Evolutionary conservation across 2,797 vertebrate genomes (phyloP).

Genomic region (Lacerta bilineata): DNA sequence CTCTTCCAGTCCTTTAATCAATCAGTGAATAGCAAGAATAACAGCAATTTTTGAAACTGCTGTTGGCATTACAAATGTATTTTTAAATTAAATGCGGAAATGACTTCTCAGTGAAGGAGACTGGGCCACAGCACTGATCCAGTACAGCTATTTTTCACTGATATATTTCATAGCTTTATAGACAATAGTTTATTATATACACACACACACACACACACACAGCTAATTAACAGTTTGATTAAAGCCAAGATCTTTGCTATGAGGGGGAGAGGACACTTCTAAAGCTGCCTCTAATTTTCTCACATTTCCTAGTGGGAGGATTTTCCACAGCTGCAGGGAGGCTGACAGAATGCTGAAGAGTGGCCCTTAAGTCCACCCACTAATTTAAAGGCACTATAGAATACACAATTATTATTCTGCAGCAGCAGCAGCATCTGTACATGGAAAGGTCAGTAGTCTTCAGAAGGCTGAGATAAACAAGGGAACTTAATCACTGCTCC

Average conservation of each 20-base stretch:
- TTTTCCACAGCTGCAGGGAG: not conserved
- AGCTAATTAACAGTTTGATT: not conserved
- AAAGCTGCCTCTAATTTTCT: not conserved
- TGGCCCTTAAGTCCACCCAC: constrained; percentile 1
- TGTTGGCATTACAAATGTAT: not conserved
- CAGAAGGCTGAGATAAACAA: not conserved
- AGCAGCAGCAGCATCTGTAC: not conserved
- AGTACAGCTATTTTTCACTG: not conserved
- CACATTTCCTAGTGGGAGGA: not conserved
- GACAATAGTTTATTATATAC: not conserved
- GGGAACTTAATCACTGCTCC: not conserved
- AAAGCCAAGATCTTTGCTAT: not conserved
- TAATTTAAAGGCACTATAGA: constrained; percentile 4
- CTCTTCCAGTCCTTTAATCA: not conserved
- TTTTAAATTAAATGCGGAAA: not conserved
- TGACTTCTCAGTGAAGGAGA: not conserved
- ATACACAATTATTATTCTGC: constrained; percentile 20
- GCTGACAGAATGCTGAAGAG: not conserved
- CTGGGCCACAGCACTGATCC: not conserved
- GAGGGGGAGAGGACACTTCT: not conserved
- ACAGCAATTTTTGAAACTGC: not conserved
- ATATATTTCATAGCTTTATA: not conserved
- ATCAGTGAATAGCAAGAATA: not conserved
- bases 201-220: not conserved
- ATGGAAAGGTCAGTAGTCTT: constrained; percentile 6